Evolutionary conservation across 1,140 invertebrate species (phyloP), one percentile per base, ranked within the genome.

Genomic region (Aphelenchoides avenae): DNA sequence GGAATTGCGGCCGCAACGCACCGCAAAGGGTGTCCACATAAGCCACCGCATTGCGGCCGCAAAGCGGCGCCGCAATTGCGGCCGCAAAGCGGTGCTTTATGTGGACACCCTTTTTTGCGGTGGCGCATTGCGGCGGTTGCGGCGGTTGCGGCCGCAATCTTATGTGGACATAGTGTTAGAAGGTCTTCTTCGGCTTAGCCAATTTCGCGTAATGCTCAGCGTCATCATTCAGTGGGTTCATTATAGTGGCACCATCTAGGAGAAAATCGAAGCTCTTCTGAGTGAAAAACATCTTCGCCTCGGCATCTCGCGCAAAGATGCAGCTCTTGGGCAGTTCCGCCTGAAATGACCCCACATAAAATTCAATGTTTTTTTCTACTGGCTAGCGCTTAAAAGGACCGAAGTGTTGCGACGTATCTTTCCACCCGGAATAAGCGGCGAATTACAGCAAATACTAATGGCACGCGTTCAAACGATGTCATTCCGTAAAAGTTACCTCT

Each of bases 201-300:
- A 61, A 75, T 29, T 77, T 69, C 13, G 55, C 61, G 22, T 56
- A 77, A 5, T 73, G 66, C 36, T 63, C 48, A 7, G 39, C 49
- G 27, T 71, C 62, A n/a, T 64, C 52, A 13, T 55, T 46, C 31
- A 77, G 43, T 11, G 70, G 67, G 22, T 77, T 75, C 29, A 77
- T 42, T 5, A 73, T 39, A 9, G 57, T 57, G 37, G 75, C 66
- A 26, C 54, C 56, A 20, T 75, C 57, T 3, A 75, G 57, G 20
- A 75, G 54, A 49, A 63, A 60, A 24, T 76, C 66, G 13, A 75
- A 72, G 33, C 68, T 53, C 1, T 70, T 64, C 47, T 74, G 64
- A 3, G 57, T 58, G 54, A 75, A 75, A 48, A 72, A 71, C 1
- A 75, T 53, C 30, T 67, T 71, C 0, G 58, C 36, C 15, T 76